These are phyloP conservation scores for Drosophila quadrilineata DNA, from an alignment of 1,140 invertebrate genomes.

Conservation along the genomic window DNA sequence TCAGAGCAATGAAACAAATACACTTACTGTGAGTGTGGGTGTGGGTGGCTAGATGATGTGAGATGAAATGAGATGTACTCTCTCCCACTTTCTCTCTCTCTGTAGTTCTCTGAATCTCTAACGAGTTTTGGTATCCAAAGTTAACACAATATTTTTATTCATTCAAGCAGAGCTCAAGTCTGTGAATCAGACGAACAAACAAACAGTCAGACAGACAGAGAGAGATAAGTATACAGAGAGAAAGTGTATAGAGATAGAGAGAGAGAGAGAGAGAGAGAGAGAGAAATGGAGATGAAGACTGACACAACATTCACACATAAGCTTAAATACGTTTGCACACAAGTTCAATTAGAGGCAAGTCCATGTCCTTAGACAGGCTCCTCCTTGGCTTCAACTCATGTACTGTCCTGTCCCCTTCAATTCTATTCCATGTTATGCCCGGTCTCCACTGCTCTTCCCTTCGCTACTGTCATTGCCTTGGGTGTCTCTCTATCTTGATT, in stretches of 20 bases:
- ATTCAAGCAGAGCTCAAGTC: slow-evolving; percentile 64
- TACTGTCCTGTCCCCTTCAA: background rate
- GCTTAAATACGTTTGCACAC: slow-evolving; percentile 70
- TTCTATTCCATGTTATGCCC: background rate
- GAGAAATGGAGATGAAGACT: slow-evolving; percentile 32
- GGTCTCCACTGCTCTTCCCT: background rate
- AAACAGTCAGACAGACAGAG: background rate
- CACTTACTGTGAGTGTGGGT: slow-evolving; percentile 60
- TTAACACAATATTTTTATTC: slow-evolving; percentile 79
- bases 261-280: slow-evolving; percentile 27
- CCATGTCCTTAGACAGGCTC: slow-evolving; percentile 8
- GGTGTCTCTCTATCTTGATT: slow-evolving; percentile 66
- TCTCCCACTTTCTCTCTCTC: slow-evolving; percentile 17
- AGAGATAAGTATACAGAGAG: slow-evolving; percentile 25
- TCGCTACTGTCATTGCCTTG: slow-evolving; percentile 12
- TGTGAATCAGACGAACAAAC: slow-evolving; percentile 24
- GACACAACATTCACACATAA: slow-evolving; percentile 64
- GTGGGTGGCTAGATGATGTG: slow-evolving; percentile 36
- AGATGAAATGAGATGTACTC: background rate
- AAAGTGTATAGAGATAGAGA: slow-evolving; percentile 16
- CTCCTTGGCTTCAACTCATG: background rate
- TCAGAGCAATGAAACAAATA: slow-evolving; percentile 79
- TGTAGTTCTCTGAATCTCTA: too few species aligned
- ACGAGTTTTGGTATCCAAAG: slow-evolving; percentile 50
- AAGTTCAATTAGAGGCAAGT: slow-evolving; percentile 71